Evolutionary conservation across 2,888 invertebrate genomes (phyloP).

Genomic region (Malthinus flaveolus): DNA sequence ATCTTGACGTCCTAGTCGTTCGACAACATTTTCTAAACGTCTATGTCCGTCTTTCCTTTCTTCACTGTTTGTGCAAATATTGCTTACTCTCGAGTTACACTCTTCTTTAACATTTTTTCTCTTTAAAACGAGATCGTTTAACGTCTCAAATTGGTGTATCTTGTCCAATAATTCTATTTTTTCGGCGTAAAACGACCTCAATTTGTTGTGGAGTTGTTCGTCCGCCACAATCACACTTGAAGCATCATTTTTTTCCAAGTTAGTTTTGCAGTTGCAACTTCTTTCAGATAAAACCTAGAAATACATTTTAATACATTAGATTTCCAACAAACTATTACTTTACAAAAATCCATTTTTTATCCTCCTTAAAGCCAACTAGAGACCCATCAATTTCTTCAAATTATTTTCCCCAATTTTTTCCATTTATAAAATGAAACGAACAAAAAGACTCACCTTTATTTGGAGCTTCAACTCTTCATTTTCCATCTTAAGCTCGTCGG

Average conservation of each 20-base stretch:
- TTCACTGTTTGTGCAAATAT: background rate
- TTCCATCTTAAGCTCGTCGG: conserved; percentile 61
- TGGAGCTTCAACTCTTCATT: conserved; percentile 28
- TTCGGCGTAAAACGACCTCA: conserved; percentile 15
- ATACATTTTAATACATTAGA: too few relatives aligned
- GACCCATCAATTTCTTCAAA: too few relatives aligned
- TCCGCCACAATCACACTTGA: background rate
- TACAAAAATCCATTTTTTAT: too few relatives aligned
- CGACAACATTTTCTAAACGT: background rate
- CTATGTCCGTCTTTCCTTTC: background rate
- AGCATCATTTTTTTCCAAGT: background rate
- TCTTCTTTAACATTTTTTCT: conserved; percentile 45
- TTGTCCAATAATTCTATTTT: conserved; percentile 20
- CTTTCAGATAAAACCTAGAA: too few relatives aligned
- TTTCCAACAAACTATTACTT: too few relatives aligned
- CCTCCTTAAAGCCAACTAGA: too few relatives aligned
- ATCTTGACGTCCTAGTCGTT: background rate
- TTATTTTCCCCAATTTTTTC: too few relatives aligned
- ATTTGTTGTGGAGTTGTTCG: background rate
- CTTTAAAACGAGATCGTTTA: conserved; percentile 24
- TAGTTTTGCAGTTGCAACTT: too few relatives aligned
- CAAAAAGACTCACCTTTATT: conserved; percentile 7
- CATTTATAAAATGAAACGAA: background rate
- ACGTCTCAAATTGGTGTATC: conserved; percentile 22
- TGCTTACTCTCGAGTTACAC: conserved; percentile 30